phyloP scores from a whole-genome alignment of 2,888 invertebrate genomes.

The Blomia tropicalis region DNA sequence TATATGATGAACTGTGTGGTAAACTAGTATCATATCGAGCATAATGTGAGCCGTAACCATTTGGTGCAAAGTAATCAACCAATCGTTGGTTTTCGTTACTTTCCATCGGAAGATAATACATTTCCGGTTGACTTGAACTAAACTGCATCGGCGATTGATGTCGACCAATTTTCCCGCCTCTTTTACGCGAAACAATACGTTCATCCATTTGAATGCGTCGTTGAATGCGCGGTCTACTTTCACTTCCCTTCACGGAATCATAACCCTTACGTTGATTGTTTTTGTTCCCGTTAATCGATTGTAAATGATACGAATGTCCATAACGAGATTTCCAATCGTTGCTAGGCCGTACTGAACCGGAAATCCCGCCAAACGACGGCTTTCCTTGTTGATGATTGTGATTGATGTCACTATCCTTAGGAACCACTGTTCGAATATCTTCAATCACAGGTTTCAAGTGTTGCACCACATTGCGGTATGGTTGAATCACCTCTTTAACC shows the following conservation, averaged over 20 bases:
- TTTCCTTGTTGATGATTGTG: conserved; percentile 4
- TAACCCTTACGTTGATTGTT: neutral
- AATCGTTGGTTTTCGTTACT: neutral
- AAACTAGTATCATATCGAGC: too few relatives aligned
- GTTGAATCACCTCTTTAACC: conserved; percentile 22
- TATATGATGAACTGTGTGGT: too few relatives aligned
- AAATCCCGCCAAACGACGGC: neutral
- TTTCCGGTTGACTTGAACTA: neutral
- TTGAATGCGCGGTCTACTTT: neutral
- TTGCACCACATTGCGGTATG: conserved; percentile 16
- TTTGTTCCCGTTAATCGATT: neutral
- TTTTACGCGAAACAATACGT: neutral
- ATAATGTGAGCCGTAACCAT: neutral
- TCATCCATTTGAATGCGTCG: neutral
- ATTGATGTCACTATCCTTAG: conserved; percentile 7
- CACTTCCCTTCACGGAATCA: conserved; percentile 4
- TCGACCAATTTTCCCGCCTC: neutral
- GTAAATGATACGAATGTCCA: neutral
- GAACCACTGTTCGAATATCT: conserved; percentile 15
- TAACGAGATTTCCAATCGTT: too few relatives aligned
- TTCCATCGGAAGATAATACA: neutral
- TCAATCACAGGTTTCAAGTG: neutral
- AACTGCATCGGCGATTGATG: neutral
- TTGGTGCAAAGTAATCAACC: neutral
- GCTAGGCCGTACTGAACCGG: neutral